Evolutionary conservation across 2,888 invertebrate species (phyloP).

Genomic region (Drosophila eohydei): DNA sequence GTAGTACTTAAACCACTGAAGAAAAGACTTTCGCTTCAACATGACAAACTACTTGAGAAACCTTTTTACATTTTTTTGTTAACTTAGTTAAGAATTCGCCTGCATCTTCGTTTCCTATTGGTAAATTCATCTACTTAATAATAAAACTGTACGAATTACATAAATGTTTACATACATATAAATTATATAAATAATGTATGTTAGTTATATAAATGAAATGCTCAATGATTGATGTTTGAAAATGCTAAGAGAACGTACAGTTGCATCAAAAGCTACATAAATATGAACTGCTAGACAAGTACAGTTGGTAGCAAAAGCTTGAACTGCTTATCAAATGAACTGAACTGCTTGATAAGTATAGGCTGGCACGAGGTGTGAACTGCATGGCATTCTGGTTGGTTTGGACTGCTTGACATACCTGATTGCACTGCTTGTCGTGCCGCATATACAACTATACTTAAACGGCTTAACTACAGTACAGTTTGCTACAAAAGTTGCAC

Average conservation of each 20-base stretch:
- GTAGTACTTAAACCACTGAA: conserved; percentile 67
- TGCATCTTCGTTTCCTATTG: conserved; percentile 53
- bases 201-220: conserved; percentile 60
- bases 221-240: conserved; percentile 60
- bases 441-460: neutral
- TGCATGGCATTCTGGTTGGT: neutral
- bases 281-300: conserved; percentile 5
- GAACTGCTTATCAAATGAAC: no score
- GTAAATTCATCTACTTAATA: conserved; percentile 59
- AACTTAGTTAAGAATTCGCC: conserved; percentile 44
- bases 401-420: no score
- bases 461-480: conserved; percentile 7
- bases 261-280: conserved; percentile 1
- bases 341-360: conserved; percentile 2
- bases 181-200: conserved; percentile 19
- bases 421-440: neutral
- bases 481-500: conserved; percentile 1
- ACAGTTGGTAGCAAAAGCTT: neutral
- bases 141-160: conserved; percentile 26
- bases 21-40: conserved; percentile 61
- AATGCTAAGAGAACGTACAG: conserved; percentile 24
- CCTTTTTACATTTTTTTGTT: neutral
- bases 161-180: conserved; percentile 23
- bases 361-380: neutral
- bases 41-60: conserved; percentile 20